phyloP scores from a whole-genome alignment of 2,888 invertebrate genomes.

The Himalopsyche tibetana region DNA sequence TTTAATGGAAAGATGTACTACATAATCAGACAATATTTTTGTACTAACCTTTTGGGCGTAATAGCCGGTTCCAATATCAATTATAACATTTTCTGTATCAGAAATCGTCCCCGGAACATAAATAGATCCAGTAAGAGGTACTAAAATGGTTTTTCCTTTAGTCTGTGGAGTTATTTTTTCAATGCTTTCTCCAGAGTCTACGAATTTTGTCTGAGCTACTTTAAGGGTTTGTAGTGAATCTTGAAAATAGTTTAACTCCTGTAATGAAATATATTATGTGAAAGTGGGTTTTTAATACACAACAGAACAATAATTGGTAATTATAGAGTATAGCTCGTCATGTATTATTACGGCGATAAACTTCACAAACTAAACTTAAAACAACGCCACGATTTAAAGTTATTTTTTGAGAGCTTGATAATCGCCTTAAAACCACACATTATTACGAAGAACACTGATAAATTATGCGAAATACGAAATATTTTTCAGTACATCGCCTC shows the following conservation, averaged over 20 bases:
- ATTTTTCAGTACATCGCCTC: too few species aligned
- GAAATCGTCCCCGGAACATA: constrained; percentile 94
- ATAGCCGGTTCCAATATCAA: constrained; percentile 98
- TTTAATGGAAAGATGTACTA: background rate
- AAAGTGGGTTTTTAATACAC: background rate
- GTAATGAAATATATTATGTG: constrained; percentile 67
- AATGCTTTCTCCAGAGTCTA: constrained; percentile 89
- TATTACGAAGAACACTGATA: too few species aligned
- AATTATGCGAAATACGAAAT: too few species aligned
- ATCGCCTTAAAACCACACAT: too few species aligned
- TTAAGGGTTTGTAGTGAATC: constrained; percentile 93
- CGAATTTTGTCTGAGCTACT: constrained; percentile 92
- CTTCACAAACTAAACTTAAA: too few species aligned
- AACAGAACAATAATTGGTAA: too few species aligned
- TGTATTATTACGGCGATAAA: too few species aligned
- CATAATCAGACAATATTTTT: background rate
- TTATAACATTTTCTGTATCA: constrained; percentile 90
- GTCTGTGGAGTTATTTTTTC: constrained; percentile 86
- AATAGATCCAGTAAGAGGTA: constrained; percentile 97
- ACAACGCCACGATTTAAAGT: too few species aligned
- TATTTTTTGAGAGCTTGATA: too few species aligned
- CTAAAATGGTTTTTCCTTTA: constrained; percentile 90
- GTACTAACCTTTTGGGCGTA: constrained; percentile 90
- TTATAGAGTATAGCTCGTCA: too few species aligned
- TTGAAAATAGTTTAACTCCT: constrained; percentile 92